Conservation (phyloP, 2,113 vertebrate species). For the Pionites leucogaster region DNA sequence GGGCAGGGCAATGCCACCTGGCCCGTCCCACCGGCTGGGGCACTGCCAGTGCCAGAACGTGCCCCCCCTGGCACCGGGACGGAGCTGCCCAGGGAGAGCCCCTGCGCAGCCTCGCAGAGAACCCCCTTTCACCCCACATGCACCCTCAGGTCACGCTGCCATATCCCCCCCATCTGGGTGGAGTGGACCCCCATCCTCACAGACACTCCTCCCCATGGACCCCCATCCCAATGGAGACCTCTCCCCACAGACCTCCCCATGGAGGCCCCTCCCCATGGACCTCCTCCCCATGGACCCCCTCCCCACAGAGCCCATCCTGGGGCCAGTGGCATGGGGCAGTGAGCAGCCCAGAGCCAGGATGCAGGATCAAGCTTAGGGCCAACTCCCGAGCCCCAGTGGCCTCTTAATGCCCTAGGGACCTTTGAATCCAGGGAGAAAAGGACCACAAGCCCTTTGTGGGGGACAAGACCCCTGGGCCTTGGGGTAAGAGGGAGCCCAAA, state of each 20-base stretch:
- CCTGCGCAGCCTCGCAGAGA: background rate
- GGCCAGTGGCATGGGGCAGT: background rate
- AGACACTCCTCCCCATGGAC: background rate
- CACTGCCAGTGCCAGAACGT: background rate
- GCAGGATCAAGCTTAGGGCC: background rate
- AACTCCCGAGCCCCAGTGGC: rapidly evolving
- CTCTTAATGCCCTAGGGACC: background rate
- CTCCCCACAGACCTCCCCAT: background rate
- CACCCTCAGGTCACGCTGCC: background rate
- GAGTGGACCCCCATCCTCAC: too few relatives aligned
- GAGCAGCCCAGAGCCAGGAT: background rate
- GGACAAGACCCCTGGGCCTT: background rate
- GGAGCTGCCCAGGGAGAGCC: background rate
- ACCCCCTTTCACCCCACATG: background rate
- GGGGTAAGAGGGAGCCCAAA: background rate
- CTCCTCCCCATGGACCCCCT: background rate
- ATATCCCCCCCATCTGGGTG: background rate
- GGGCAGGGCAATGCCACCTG: background rate
- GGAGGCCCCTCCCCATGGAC: rapidly evolving
- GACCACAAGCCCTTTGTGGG: background rate
- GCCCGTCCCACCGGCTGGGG: background rate
- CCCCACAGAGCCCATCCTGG: background rate
- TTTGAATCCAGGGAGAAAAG: too few relatives aligned
- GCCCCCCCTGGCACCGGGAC: too few relatives aligned
- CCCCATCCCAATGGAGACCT: background rate